These are phyloP conservation scores for Chionodraco myersi DNA, from an alignment of 2,113 vertebrate species.

Conservation along the genomic window DNA sequence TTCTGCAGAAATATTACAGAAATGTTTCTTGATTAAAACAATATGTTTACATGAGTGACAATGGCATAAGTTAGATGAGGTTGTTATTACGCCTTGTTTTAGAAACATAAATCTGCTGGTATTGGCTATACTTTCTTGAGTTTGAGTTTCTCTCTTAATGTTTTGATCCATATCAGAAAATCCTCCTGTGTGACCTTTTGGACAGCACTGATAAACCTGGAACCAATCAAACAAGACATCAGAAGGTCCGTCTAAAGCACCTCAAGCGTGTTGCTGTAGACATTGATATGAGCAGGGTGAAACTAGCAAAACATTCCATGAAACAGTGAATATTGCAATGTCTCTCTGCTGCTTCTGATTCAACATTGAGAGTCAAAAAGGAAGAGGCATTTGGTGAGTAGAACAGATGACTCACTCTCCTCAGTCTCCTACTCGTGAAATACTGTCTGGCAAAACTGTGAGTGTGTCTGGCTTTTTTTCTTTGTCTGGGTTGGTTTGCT, in stretches of 20 bases:
- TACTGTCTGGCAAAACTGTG: constrained; percentile 36
- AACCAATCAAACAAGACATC: too few species aligned
- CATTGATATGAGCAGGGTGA: neutral
- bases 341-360: constrained; percentile 34
- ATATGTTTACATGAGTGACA: neutral
- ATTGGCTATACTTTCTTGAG: neutral
- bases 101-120: neutral
- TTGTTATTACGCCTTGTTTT: neutral
- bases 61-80: neutral
- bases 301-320: neutral
- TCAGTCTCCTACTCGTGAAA: constrained; percentile 53
- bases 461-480: constrained; percentile 38
- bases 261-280: neutral
- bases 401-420: constrained; percentile 55
- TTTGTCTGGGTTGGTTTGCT: neutral
- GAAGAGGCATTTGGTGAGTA: constrained; percentile 51
- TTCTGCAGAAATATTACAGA: neutral
- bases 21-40: neutral
- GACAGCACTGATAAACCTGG: neutral
- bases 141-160: neutral
- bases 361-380: constrained; percentile 49
- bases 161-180: neutral
- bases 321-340: constrained; percentile 8
- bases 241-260: neutral
- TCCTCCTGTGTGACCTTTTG: neutral